Conservation (phyloP, 2,888 invertebrate species). For the Drosophila quinaria region DNA sequence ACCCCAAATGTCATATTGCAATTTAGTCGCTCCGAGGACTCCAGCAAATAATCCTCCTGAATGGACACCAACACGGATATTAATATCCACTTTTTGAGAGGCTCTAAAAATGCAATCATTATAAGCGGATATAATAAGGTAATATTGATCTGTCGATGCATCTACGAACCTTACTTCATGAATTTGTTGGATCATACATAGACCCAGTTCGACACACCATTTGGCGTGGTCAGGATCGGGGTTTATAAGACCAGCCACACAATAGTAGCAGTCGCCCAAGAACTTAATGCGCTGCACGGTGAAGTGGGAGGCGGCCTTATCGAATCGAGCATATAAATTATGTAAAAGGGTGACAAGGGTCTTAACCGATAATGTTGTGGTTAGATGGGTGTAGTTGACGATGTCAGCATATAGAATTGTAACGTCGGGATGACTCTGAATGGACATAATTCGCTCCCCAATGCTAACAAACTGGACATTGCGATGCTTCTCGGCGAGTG, state of each 20-base stretch:
- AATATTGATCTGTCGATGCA: not conserved
- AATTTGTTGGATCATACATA: constrained; percentile 95
- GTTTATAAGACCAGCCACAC: constrained; percentile 94
- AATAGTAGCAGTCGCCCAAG: constrained; percentile 97
- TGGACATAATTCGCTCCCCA: constrained; percentile 86
- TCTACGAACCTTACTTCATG: constrained; percentile 87
- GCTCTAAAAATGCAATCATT: constrained; percentile 80
- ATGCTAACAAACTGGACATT: fast-evolving
- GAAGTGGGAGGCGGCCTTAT: constrained; percentile 93
- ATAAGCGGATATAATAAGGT: not conserved
- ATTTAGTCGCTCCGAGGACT: constrained; percentile 95
- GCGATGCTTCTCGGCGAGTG: not conserved
- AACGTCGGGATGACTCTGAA: constrained; percentile 94
- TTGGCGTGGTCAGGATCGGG: constrained; percentile 93
- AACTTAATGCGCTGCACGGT: constrained; percentile 95
- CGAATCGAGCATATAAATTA: constrained; percentile 95
- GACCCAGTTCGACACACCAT: constrained; percentile 94
- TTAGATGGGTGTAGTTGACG: constrained; percentile 93
- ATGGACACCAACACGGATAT: constrained; percentile 98
- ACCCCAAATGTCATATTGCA: constrained; percentile 98
- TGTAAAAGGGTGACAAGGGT: constrained; percentile 94
- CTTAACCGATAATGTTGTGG: constrained; percentile 92
- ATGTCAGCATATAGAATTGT: constrained; percentile 97
- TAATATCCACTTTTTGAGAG: constrained; percentile 92
- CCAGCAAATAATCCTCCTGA: constrained; percentile 96